Conservation (phyloP, 2,113 vertebrate genomes). For the Xiphophorus hellerii region DNA sequence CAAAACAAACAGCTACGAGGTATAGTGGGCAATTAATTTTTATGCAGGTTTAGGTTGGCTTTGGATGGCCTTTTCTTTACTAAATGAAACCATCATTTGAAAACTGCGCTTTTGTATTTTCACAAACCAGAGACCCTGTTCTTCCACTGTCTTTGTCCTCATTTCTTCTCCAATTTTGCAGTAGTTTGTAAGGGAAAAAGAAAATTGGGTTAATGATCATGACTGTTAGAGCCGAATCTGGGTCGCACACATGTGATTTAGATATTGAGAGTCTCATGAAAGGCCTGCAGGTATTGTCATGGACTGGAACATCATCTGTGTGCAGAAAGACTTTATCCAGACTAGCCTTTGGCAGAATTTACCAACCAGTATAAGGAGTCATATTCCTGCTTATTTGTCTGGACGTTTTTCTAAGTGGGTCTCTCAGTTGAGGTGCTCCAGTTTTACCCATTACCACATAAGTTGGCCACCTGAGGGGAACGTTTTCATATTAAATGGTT, state of each 20-base stretch:
- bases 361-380: slow-evolving; percentile 1
- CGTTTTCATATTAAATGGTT: slow-evolving; percentile 37
- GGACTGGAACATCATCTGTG: neutral
- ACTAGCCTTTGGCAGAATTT: neutral
- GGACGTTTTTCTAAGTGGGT: neutral
- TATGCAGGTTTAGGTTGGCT: neutral
- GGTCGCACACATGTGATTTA: slow-evolving; percentile 24
- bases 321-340: neutral
- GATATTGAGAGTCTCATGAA: slow-evolving; percentile 12
- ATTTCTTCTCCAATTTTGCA: no score
- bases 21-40: neutral
- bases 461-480: slow-evolving; percentile 15
- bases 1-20: no score
- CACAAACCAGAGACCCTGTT: neutral
- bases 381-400: neutral
- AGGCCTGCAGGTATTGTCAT: slow-evolving; percentile 39
- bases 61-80: no score
- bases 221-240: slow-evolving; percentile 26
- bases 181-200: neutral
- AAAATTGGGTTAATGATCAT: slow-evolving; percentile 33
- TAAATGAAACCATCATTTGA: no score
- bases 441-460: slow-evolving; percentile 1
- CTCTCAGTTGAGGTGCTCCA: neutral
- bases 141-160: neutral
- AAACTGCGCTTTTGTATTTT: neutral